Conservation (phyloP, 2,113 vertebrate genomes). For the Spermophilus dauricus region DNA sequence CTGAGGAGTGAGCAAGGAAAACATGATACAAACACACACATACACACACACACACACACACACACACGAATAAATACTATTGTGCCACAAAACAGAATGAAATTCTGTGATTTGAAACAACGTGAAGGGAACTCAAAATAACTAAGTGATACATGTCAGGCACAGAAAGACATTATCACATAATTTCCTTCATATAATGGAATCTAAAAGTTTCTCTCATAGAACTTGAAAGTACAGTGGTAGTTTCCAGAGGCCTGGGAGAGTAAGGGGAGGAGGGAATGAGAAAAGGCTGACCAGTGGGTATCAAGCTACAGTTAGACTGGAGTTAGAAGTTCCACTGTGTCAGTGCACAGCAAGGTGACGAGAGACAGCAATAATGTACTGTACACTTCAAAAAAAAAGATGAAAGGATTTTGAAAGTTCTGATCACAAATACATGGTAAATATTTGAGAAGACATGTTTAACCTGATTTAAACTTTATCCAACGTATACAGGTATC, state of each 20-base stretch:
- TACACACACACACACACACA: no score
- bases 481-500: not conserved
- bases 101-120: no score
- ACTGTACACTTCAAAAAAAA: no score
- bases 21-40: no score
- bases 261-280: not conserved
- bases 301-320: not conserved
- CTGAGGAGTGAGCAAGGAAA: no score
- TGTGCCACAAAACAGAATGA: no score
- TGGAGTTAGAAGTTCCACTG: not conserved
- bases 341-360: not conserved
- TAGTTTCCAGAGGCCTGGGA: not conserved
- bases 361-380: no score
- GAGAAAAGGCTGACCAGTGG: not conserved
- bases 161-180: not conserved
- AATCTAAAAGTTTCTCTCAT: not conserved
- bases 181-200: not conserved
- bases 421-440: no score
- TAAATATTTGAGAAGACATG: no score
- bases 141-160: not conserved
- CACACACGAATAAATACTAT: no score
- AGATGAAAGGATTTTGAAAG: no score
- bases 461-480: not conserved
- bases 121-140: not conserved
- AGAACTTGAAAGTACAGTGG: not conserved